Conservation (phyloP, 1,140 invertebrate genomes). For the Ips nitidus region DNA sequence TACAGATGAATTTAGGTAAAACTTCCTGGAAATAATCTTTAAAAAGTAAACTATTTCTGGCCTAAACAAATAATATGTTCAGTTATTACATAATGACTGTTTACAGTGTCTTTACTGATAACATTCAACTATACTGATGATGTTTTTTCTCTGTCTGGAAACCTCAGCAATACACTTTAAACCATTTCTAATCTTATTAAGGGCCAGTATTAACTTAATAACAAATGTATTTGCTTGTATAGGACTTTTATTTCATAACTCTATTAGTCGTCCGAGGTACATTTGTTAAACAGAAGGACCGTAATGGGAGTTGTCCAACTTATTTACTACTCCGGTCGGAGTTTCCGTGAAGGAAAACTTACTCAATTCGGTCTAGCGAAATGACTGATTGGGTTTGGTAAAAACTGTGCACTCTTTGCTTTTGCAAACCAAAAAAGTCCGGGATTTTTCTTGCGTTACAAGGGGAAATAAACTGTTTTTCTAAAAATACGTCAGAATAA, state of each 20-base stretch:
- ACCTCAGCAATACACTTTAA: background rate
- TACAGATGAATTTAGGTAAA: background rate
- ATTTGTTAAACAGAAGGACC: background rate
- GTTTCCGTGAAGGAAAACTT: no score
- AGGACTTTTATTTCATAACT: background rate
- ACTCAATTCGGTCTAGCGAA: no score
- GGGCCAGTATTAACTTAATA: background rate
- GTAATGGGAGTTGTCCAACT: background rate
- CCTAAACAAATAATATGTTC: no score
- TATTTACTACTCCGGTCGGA: no score
- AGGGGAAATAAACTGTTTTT: no score
- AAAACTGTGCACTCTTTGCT: no score
- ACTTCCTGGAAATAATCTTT: background rate
- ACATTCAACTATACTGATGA: background rate
- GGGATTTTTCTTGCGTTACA: no score
- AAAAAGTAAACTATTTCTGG: background rate
- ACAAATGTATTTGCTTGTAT: conserved; percentile 2
- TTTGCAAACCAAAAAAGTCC: no score
- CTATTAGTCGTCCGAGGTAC: background rate
- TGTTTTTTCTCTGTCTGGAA: background rate
- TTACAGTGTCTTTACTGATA: no score
- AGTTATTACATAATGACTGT: no score
- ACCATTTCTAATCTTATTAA: background rate
- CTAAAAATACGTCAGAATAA: no score
- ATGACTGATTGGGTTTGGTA: no score